Percentiles rank a stretch among this genome's conserved stretches.
These are phyloP conservation scores for Panthera tigris DNA, from an alignment of 2,113 vertebrate species.

Conservation along the genomic window DNA sequence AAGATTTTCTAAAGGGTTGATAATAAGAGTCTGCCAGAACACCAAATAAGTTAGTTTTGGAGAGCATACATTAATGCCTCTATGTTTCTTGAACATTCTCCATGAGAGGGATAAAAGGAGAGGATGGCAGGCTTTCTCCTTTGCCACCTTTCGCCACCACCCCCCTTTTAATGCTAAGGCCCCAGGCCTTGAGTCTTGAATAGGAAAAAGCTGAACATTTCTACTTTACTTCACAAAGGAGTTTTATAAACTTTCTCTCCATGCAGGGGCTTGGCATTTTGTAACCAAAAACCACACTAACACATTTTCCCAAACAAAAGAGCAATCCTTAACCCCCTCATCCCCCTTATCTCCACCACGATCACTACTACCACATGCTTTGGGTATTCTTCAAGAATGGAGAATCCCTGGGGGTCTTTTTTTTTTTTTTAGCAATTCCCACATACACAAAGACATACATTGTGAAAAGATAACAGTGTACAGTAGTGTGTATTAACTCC, in stretches of 20 bases:
- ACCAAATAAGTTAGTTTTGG: not conserved
- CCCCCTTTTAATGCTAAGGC: not conserved
- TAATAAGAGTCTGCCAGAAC: not conserved
- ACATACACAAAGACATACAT: not conserved
- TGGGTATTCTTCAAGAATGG: not conserved
- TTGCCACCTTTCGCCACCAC: not conserved
- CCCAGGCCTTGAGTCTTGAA: not conserved
- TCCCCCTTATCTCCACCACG: not conserved
- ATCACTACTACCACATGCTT: not conserved
- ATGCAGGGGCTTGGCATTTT: not conserved
- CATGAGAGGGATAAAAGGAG: not conserved
- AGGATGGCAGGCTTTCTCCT: not conserved
- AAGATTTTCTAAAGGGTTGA: not conserved
- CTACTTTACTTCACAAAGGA: constrained; percentile 26
- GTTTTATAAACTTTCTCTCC: not conserved
- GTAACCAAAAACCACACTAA: not conserved
- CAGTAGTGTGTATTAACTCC: too few species aligned
- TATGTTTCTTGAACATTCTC: not conserved
- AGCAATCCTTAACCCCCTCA: not conserved
- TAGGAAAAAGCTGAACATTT: not conserved
- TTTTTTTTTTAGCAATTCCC: not conserved
- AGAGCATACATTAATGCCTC: not conserved
- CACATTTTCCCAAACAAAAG: constrained; percentile 29
- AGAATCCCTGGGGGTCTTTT: not conserved
- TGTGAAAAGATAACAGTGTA: not conserved